A percentile compares a stretch with the other conserved stretches of the same genome.
These are phyloP conservation scores for Paratrypauchen microcephalus DNA, from an alignment of 2,797 vertebrate genomes.

Conservation along the genomic window DNA sequence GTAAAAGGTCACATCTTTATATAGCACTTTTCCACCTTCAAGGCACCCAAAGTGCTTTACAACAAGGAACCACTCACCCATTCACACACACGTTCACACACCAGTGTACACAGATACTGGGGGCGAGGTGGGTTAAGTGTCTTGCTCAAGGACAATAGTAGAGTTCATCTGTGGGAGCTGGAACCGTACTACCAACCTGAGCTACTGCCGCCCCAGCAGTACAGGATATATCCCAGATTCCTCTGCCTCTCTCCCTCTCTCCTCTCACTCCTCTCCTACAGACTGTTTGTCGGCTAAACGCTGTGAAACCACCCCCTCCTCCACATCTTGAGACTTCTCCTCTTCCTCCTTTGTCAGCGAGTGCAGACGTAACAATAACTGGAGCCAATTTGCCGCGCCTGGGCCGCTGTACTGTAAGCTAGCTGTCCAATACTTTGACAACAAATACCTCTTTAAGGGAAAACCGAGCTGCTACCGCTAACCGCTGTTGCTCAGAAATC, in stretches of 20 bases:
- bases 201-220: too few species aligned
- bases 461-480: slow-evolving; percentile 10
- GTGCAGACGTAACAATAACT: slow-evolving; percentile 27
- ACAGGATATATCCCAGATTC: too few species aligned
- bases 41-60: too few species aligned
- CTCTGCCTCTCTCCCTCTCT: neutral
- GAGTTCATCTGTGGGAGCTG: too few species aligned
- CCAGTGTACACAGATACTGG: too few species aligned
- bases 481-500: neutral
- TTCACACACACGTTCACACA: too few species aligned
- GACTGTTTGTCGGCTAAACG: slow-evolving; percentile 35
- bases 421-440: slow-evolving; percentile 38
- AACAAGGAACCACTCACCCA: too few species aligned
- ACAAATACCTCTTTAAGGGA: slow-evolving; percentile 33
- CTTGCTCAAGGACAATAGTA: too few species aligned
- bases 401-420: slow-evolving; percentile 22
- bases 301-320: slow-evolving; percentile 27
- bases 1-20: too few species aligned
- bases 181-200: too few species aligned
- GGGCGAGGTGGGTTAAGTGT: too few species aligned
- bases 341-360: slow-evolving; percentile 23
- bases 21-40: too few species aligned
- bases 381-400: slow-evolving; percentile 34
- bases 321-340: slow-evolving; percentile 20
- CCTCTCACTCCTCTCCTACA: slow-evolving; percentile 18